Percentiles rank a stretch among this genome's conserved stretches.
phyloP scores from a whole-genome alignment of 1,140 invertebrate genomes.

The Oncopodura yosiiana region DNA sequence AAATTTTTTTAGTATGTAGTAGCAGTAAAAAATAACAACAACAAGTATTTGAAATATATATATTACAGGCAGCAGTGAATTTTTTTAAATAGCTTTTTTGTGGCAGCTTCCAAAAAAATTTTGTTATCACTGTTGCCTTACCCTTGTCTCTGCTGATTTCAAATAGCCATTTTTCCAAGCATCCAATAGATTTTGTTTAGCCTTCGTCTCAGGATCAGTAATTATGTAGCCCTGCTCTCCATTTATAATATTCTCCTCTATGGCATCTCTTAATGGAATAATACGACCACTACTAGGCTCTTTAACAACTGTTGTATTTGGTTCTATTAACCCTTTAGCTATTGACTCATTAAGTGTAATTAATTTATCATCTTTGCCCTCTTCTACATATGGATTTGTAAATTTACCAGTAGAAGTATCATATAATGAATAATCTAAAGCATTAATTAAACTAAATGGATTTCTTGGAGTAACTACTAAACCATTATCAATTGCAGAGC shows the following conservation, averaged over 20 bases:
- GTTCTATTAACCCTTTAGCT: constrained; percentile 65
- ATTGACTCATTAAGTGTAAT: constrained; percentile 67
- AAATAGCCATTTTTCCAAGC: constrained; percentile 76
- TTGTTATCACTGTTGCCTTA: constrained; percentile 47
- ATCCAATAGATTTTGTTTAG: constrained; percentile 69
- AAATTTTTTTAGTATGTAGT: too few species aligned
- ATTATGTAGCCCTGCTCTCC: constrained; percentile 62
- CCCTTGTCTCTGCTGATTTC: constrained; percentile 79
- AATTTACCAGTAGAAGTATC: constrained; percentile 66
- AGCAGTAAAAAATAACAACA: too few species aligned
- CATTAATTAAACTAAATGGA: constrained; percentile 68
- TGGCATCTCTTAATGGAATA: constrained; percentile 63
- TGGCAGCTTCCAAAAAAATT: constrained; percentile 2
- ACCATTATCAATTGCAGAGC: constrained; percentile 62
- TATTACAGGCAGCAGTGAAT: too few species aligned
- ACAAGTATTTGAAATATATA: too few species aligned
- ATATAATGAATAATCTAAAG: constrained; percentile 70
- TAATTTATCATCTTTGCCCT: constrained; percentile 47
- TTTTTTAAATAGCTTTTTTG: too few species aligned
- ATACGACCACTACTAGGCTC: constrained; percentile 64
- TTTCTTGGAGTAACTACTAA: constrained; percentile 63
- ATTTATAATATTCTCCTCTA: constrained; percentile 58
- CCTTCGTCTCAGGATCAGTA: constrained; percentile 52
- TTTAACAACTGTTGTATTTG: constrained; percentile 71
- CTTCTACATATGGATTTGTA: constrained; percentile 64